Conservation (phyloP, 2,113 vertebrate species). For the Mus spicilegus region DNA sequence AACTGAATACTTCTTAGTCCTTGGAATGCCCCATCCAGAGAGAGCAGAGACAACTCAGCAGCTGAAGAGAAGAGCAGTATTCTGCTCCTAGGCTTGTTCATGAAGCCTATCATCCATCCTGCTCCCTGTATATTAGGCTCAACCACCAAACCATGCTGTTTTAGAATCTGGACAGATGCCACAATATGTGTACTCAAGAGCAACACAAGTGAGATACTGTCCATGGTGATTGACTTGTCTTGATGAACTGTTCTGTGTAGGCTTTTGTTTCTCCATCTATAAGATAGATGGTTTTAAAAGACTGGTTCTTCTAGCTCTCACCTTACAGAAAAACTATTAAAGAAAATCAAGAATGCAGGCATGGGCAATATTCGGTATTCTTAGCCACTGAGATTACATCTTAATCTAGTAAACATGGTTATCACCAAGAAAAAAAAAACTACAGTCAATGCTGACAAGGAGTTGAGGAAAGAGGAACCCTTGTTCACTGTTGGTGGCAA, state of each 20-base stretch:
- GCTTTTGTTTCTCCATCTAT: neutral
- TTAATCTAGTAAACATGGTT: neutral
- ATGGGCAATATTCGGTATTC: neutral
- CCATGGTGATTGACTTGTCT: neutral
- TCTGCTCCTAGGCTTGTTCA: neutral
- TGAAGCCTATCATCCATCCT: too few relatives aligned
- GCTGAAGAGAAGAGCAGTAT: neutral
- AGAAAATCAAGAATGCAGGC: neutral
- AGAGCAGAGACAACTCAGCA: neutral
- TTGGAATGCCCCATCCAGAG: neutral
- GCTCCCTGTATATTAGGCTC: neutral
- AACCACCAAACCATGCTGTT: neutral
- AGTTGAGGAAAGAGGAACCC: too few relatives aligned
- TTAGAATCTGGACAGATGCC: neutral
- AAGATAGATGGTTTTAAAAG: neutral
- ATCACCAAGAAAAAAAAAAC: neutral
- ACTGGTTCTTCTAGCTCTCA: neutral
- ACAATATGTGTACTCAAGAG: fast-evolving
- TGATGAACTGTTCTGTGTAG: neutral
- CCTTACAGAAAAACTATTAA: neutral
- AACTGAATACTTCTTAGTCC: too few relatives aligned
- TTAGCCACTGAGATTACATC: neutral
- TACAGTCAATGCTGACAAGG: neutral
- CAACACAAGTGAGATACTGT: neutral
- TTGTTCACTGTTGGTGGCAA: neutral